phyloP scores from a whole-genome alignment of 1,140 invertebrate species.

The Vanessa tameamea region DNA sequence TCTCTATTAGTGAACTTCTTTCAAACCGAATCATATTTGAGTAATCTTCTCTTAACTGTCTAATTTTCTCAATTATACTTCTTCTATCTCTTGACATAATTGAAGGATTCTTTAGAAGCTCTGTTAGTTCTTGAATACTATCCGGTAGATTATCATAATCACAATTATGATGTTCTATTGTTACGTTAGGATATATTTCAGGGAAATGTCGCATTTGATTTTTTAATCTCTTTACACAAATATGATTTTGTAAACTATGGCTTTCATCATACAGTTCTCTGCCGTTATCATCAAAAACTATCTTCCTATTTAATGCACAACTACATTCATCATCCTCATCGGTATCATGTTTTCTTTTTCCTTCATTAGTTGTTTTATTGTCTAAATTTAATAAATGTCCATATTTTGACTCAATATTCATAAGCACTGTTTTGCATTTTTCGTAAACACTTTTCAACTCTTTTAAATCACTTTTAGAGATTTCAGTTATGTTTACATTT shows the following conservation, averaged over 20 bases:
- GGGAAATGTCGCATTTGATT: conserved; percentile 9
- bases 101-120: conserved; percentile 51
- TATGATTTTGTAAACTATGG: conserved; percentile 44
- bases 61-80: conserved; percentile 64
- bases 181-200: conserved; percentile 32
- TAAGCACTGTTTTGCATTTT: conserved; percentile 60
- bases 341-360: conserved; percentile 21
- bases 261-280: conserved; percentile 39
- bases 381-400: conserved; percentile 61
- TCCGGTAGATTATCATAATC: conserved; percentile 47
- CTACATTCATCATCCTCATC: conserved; percentile 45
- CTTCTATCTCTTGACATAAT: conserved; percentile 45
- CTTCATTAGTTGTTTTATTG: conserved; percentile 16
- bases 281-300: conserved; percentile 67
- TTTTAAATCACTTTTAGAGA: conserved; percentile 52
- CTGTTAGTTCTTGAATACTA: conserved; percentile 46
- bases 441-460: conserved; percentile 58
- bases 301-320: conserved; percentile 59
- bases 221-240: conserved; percentile 51
- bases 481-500: conserved; percentile 17
- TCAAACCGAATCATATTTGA: conserved; percentile 58
- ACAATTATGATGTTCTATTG: conserved; percentile 50
- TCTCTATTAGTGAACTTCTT: conserved; percentile 51
- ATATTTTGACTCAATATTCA: conserved; percentile 70
- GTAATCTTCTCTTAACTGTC: conserved; percentile 49